Conservation (phyloP, 2,797 vertebrate species). For the Peromyscus eremicus region DNA sequence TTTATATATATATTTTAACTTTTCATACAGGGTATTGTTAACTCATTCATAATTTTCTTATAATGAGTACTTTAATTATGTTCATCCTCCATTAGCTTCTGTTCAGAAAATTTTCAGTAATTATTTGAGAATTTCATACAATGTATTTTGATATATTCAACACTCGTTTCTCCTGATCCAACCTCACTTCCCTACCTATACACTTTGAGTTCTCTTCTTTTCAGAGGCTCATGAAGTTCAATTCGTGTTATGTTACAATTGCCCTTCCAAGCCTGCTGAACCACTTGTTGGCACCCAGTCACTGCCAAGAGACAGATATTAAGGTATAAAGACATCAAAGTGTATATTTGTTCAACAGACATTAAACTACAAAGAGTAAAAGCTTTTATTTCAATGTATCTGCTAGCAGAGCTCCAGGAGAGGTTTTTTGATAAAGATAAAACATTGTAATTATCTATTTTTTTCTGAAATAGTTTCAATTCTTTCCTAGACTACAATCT, state of each 20-base stretch:
- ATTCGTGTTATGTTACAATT: background rate
- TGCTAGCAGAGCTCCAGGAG: background rate
- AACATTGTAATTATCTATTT: background rate
- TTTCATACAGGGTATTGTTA: background rate
- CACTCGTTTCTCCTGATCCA: background rate
- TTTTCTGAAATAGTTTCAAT: background rate
- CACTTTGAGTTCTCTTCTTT: background rate
- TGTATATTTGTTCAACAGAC: constrained; percentile 17
- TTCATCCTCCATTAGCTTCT: background rate
- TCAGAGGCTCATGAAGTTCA: background rate
- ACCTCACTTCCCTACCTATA: background rate
- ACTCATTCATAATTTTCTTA: background rate
- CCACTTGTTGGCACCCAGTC: background rate
- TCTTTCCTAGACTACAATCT: background rate
- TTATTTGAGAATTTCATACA: background rate
- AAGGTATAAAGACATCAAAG: constrained; percentile 36
- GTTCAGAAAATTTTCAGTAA: background rate
- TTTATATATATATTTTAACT: background rate
- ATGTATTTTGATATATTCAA: background rate
- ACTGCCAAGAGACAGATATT: constrained; percentile 26
- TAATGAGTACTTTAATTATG: background rate
- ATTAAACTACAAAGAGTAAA: constrained; percentile 36
- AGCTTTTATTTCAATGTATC: constrained; percentile 28
- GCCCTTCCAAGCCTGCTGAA: background rate
- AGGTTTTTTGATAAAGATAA: constrained; percentile 30